Base-by-base conservation (phyloP, 2,113 vertebrate genomes). In the Illadopsis cleaveri region DNA sequence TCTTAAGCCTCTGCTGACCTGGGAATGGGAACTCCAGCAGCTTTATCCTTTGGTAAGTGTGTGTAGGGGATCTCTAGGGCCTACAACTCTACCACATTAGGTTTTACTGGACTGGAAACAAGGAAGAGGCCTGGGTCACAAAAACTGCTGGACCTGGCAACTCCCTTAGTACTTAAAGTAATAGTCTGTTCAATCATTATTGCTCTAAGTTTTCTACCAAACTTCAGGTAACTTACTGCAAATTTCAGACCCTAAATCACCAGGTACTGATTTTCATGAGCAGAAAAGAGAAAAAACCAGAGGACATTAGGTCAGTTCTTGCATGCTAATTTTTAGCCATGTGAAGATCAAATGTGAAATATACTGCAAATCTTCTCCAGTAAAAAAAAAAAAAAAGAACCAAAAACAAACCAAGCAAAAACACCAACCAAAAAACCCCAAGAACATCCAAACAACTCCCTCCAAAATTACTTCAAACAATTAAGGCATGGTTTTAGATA, bases 61-160 rank as follows among this genome's bases (percentile, higher is more conserved):
- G 28, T 4, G 6, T 12, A 33, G 14, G 21, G 15, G 16, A 48
- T 48, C 15, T 78, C 18, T 28, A 61, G 28, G 19, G 22, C n/a
- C 8, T 71, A 12, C 3, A 72, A 2, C 5, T 66, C 33, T 1
- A 45, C 4, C 4, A 2, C 0, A 0, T 33, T 31, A 33, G 10
- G 1, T 25, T 71, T 86, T 72, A 37, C 6, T 44, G 35, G 15
- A 7, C 47, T 75, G 56, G 23, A 53, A 87, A 71, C 3, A 25
- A 57, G 15, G 31, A 73, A 78, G 66, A 11, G 1, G 2, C 3
- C 7, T 10, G 24, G 2, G 4, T 84, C 6, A 13, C 20, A n/a
- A 53, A 70, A 75, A 8, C 0, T 24, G 18, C 6, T 24, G 18
- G 18, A 38, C 13, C 16, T 5, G 18, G 13, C 6, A 73, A 48